These are phyloP conservation scores for Drymonia ruficornis DNA, from an alignment of 2,888 invertebrate genomes.

Conservation along the genomic window DNA sequence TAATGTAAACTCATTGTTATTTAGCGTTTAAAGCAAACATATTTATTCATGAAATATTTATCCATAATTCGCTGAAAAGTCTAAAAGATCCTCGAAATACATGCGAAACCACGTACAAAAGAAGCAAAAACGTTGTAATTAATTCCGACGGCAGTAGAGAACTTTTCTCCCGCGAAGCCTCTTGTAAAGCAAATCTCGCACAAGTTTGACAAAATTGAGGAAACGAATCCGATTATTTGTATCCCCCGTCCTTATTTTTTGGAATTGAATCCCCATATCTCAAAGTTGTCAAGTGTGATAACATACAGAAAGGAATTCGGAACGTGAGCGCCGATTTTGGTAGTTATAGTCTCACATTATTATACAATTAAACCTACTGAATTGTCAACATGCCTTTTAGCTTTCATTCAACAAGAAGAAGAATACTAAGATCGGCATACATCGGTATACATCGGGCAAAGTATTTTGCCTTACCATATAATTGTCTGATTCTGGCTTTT, in stretches of 20 bases:
- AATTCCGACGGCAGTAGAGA: constrained; percentile 4
- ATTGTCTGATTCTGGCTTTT: no score
- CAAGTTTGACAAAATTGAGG: constrained; percentile 27
- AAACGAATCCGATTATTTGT: constrained; percentile 26
- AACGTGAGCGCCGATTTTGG: background rate
- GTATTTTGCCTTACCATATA: no score
- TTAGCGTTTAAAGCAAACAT: no score
- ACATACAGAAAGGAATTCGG: background rate
- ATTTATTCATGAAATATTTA: background rate
- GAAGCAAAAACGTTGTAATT: constrained; percentile 2
- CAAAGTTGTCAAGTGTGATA: constrained; percentile 13
- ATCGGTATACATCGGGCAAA: no score
- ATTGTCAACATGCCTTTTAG: no score
- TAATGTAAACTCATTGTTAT: no score
- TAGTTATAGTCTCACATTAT: no score
- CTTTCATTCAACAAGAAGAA: no score
- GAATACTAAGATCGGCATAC: no score
- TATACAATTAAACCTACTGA: no score
- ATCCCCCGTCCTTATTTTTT: constrained; percentile 10
- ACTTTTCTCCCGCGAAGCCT: constrained; percentile 19
- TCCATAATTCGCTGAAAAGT: background rate
- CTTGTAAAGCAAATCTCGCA: constrained; percentile 18
- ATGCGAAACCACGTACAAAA: background rate
- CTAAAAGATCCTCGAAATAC: background rate
- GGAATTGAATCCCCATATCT: constrained; percentile 12